Base-by-base conservation (phyloP, 2,797 vertebrate species). In the Calcarius lapponicus region DNA sequence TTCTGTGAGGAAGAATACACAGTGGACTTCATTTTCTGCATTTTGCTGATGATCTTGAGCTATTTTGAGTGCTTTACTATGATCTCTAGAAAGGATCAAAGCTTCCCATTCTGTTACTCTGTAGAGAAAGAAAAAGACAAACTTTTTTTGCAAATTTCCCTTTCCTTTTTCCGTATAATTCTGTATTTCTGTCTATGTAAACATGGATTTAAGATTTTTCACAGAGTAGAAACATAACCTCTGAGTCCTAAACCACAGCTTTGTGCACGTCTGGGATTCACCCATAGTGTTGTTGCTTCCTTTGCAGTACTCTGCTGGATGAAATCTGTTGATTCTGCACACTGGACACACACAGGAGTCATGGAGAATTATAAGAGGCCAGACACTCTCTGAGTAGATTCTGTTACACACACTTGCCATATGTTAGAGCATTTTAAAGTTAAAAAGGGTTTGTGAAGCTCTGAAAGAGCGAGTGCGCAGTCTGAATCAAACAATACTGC, bases 271-370 rank as follows among this genome's bases (percentile, higher is more conserved):
- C 28, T 78, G 64, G 18, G 34, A 57, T 86, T 91, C 58, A 66
- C 8, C 12, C 16, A 4, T 3, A 62, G 29, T 18, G 21, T 7
- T 75, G 2, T 45, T 66, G 5, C 58, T 71, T 89, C n/a, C 34
- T 88, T 61, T 84, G 50, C 28, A 31, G 20, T 51, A 38, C 36
- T 70, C 22, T 70, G 43, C 19, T 73, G 64, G 62, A 80, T 36
- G 18, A 75, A 70, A 17, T 70, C 19, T 32, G 12, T 45, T 34
- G 11, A 21, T 74, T 67, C 36, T 75, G 26, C 12, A 1, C 24
- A 13, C 16, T 17, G 16, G 12, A 34, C 0, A 3, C 10, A 26
- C 0, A 0, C 43, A 72, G 16, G 25, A n/a, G 31, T 78, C 32
- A 38, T 20, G 28, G 70, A 29, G 29, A 88, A n/a, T 57, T 43